Conservation (phyloP, 2,113 vertebrate genomes). For the Glaucidium brasilianum region DNA sequence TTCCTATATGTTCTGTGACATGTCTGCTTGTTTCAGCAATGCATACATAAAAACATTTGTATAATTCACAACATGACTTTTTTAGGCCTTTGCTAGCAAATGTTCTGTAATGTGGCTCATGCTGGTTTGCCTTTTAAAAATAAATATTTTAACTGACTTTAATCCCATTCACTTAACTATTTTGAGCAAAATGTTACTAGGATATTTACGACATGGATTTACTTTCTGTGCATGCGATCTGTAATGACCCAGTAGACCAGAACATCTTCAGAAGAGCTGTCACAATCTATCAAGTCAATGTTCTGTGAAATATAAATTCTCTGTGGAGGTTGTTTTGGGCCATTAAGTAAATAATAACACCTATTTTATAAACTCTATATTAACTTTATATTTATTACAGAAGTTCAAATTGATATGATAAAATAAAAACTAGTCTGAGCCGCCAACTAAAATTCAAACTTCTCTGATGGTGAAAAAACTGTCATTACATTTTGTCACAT, state of each 20-base stretch:
- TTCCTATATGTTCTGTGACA: background rate
- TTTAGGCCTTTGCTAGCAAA: background rate
- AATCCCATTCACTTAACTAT: background rate
- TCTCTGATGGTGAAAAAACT: background rate
- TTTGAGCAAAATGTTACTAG: slow-evolving; percentile 12
- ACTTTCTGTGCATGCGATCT: slow-evolving; percentile 36
- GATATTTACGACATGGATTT: slow-evolving; percentile 46
- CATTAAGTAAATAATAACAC: slow-evolving; percentile 72
- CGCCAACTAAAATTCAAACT: background rate
- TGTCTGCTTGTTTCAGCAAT: background rate
- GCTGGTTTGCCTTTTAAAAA: slow-evolving; percentile 14
- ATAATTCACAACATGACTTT: background rate
- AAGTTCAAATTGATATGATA: slow-evolving; percentile 19
- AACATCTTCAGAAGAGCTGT: slow-evolving; percentile 67
- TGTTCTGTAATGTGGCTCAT: background rate
- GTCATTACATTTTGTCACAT: background rate
- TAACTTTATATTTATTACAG: slow-evolving; percentile 52
- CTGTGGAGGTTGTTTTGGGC: slow-evolving; percentile 50
- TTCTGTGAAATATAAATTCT: slow-evolving; percentile 69
- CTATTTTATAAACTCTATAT: slow-evolving; percentile 63
- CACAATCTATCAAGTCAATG: slow-evolving; percentile 63
- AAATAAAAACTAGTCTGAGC: background rate
- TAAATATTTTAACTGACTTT: background rate
- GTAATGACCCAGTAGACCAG: slow-evolving; percentile 66
- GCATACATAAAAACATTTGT: background rate